Conservation (phyloP, 1,140 invertebrate species). For the Ips typographus region DNA sequence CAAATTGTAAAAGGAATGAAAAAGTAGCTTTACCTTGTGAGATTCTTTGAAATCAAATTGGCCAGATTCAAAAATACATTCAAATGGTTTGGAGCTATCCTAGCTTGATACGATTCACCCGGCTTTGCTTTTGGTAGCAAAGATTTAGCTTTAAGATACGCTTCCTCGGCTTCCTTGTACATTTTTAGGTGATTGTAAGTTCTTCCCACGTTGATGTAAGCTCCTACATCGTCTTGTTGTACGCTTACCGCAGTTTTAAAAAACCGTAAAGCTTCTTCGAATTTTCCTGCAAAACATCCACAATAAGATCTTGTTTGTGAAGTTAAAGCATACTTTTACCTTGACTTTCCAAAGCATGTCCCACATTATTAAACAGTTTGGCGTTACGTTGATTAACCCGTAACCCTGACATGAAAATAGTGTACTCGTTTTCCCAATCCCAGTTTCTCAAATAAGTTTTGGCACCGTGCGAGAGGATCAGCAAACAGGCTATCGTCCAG, state of each 20-base stretch:
- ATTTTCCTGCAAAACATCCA: conserved; percentile 23
- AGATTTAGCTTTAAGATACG: conserved; percentile 86
- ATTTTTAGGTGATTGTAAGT: conserved; percentile 91
- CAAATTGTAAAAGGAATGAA: no score
- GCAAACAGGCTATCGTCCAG: conserved; percentile 62
- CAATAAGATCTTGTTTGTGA: not conserved
- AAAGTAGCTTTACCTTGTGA: conserved; percentile 56
- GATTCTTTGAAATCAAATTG: conserved; percentile 92
- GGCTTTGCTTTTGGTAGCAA: conserved; percentile 87
- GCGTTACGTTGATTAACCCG: conserved; percentile 91
- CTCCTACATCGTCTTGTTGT: conserved; percentile 91
- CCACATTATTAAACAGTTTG: conserved; percentile 96
- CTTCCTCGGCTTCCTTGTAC: conserved; percentile 88
- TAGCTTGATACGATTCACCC: conserved; percentile 91
- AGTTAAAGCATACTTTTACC: conserved; percentile 50
- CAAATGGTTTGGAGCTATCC: conserved; percentile 93
- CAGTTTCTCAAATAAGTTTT: conserved; percentile 86
- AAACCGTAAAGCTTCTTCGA: conserved; percentile 80
- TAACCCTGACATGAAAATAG: conserved; percentile 89
- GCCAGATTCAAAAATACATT: conserved; percentile 96
- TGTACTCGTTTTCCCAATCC: conserved; percentile 92
- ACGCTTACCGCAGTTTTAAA: conserved; percentile 92
- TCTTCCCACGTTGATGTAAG: conserved; percentile 94
- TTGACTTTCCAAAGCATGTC: conserved; percentile 89
- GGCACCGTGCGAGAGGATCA: conserved; percentile 73